A percentile compares a stretch with the other conserved stretches of the same genome.
Conservation (phyloP, 2,888 invertebrate genomes). For the Patella pellucida region DNA sequence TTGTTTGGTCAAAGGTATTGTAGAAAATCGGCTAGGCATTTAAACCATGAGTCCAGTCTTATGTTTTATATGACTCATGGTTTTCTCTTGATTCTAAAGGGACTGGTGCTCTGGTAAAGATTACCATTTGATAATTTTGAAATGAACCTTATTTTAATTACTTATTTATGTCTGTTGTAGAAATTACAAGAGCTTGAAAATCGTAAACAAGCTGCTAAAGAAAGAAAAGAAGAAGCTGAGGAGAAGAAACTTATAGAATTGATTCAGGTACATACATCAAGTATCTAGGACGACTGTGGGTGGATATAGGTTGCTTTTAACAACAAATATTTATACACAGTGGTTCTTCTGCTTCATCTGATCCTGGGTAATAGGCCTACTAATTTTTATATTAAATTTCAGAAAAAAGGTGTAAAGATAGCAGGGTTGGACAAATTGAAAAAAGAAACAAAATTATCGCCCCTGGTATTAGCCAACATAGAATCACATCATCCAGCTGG, state of each 20-base stretch:
- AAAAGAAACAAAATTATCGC: slow-evolving; percentile 32
- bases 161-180: slow-evolving; percentile 33
- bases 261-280: slow-evolving; percentile 48
- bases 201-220: slow-evolving; percentile 54
- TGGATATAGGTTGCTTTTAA: no score
- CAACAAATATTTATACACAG: no score
- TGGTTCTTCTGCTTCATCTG: no score
- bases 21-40: no score
- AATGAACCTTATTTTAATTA: background rate
- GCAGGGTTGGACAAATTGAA: slow-evolving; percentile 41
- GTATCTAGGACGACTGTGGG: no score
- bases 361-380: no score
- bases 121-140: background rate
- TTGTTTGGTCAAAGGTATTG: background rate
- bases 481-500: slow-evolving; percentile 62
- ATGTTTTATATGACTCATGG: no score
- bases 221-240: slow-evolving; percentile 52
- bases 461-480: slow-evolving; percentile 46
- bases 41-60: no score
- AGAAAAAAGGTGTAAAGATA: slow-evolving; percentile 53
- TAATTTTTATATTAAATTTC: slow-evolving; percentile 9
- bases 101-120: background rate
- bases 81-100: background rate
- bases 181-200: slow-evolving; percentile 59
- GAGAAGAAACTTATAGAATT: slow-evolving; percentile 52